A percentile compares a stretch with the other conserved stretches of the same genome.
These are phyloP conservation scores for Strix uralensis DNA, from an alignment of 2,113 vertebrate genomes.

Conservation along the genomic window DNA sequence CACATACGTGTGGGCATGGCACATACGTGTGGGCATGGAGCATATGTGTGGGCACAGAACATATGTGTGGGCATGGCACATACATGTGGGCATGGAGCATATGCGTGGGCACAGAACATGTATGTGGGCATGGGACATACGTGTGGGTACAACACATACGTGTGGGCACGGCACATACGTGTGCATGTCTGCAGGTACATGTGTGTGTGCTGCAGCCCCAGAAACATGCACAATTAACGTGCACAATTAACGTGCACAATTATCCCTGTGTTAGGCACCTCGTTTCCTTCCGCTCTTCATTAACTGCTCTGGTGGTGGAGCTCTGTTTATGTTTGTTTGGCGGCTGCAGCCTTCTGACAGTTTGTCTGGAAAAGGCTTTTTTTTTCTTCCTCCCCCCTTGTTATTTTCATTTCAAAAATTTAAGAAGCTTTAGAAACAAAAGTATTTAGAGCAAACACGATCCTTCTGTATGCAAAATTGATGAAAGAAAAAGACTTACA, in stretches of 20 bases:
- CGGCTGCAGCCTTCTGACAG: conserved; percentile 64
- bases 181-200: not conserved
- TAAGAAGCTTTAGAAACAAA: conserved; percentile 66
- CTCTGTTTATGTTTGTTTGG: conserved; percentile 53
- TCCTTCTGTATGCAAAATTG: conserved; percentile 43
- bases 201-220: not conserved
- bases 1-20: no score
- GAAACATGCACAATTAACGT: not conserved
- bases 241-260: conserved; percentile 13
- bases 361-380: conserved; percentile 61
- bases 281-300: conserved; percentile 61
- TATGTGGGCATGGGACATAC: no score
- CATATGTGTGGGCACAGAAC: no score
- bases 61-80: not conserved
- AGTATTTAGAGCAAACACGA: conserved; percentile 49
- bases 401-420: conserved; percentile 62
- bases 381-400: not conserved
- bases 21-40: no score
- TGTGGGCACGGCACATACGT: not conserved
- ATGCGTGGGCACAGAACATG: no score
- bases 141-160: no score
- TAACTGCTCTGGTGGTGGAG: conserved; percentile 42
- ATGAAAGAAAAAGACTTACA: conserved; percentile 45
- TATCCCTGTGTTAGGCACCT: conserved; percentile 35
- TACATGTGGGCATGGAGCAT: no score